Conservation (phyloP, 2,888 invertebrate species). For the Troides helena region DNA sequence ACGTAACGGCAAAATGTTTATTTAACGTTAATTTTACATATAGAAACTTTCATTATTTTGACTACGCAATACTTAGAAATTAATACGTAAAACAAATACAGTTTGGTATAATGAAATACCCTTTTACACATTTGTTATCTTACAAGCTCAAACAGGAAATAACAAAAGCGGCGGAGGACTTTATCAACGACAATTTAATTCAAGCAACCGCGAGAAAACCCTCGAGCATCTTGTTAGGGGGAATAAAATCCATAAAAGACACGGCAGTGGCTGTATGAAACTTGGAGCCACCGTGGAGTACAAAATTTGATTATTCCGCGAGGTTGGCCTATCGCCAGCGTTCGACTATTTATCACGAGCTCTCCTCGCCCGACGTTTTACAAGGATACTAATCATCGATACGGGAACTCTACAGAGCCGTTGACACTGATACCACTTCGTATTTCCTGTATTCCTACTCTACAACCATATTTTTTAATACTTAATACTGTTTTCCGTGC, state of each 20-base stretch:
- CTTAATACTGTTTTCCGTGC: background rate
- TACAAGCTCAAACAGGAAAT: conserved; percentile 49
- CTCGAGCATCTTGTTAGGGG: conserved; percentile 74
- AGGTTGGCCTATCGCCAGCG: conserved; percentile 78
- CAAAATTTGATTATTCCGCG: conserved; percentile 79
- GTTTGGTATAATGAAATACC: conserved; percentile 30
- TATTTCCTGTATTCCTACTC: background rate
- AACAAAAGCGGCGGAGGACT: conserved; percentile 59
- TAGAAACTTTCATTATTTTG: background rate
- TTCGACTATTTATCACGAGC: conserved; percentile 75
- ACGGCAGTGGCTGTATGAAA: conserved; percentile 61
- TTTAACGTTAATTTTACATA: background rate
- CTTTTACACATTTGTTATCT: conserved; percentile 39
- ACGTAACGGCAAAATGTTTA: conserved; percentile 8
- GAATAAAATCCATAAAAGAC: conserved; percentile 78
- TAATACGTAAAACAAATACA: conserved; percentile 9
- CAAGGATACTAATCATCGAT: conserved; percentile 76
- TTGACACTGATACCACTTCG: conserved; percentile 9
- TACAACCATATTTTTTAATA: background rate
- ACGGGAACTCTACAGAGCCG: conserved; percentile 52
- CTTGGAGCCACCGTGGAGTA: conserved; percentile 58
- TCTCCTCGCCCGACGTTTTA: conserved; percentile 68
- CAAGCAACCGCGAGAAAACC: conserved; percentile 66
- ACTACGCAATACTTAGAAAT: background rate
- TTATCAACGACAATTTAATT: conserved; percentile 77